Evolutionary conservation across 2,113 vertebrate species (phyloP), one percentile per base, ranked within the genome.

Genomic region (Hippocampus zosterae): DNA sequence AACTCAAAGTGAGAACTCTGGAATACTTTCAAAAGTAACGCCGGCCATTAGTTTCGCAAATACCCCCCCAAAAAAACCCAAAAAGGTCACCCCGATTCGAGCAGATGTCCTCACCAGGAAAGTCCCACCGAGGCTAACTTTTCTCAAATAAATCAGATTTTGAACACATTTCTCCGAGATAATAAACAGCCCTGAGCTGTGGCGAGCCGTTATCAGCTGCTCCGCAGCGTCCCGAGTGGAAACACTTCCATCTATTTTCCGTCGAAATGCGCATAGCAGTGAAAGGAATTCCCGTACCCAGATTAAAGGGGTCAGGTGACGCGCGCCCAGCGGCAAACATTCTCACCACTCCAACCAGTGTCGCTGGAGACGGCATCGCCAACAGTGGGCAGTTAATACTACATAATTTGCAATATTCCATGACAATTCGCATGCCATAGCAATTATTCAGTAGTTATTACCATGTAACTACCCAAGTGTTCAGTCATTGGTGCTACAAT

Each of bases 261-360:
- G 60, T 27, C 70, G 56, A 19, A 79, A 46, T 60, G n/a, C 50
- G 44, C 65, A n/a, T n/a, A n/a, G n/a, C n/a, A n/a, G n/a, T n/a
- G n/a, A n/a, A n/a, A n/a, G n/a, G n/a, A n/a, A n/a, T n/a, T n/a
- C n/a, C n/a, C n/a, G n/a, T n/a, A 64, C 75, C 77, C 78, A 81
- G 79, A 85, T 88, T 81, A 76, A 71, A 69, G 25, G 81, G 80
- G 77, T 84, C 81, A 83, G 73, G 69, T 84, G 68, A 50, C 65
- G 21, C 25, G 8, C 1, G 27, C 27, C 59, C 5, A 27, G 23
- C 59, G 18, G n/a, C 0, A 9, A 15, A 16, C 21, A 48, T 65
- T 48, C 25, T n/a, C 13, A 65, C 41, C 23, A 19, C 41, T n/a
- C 15, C 13, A 0, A 41, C 71, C 70, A 57, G 12, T 60, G 33